These are phyloP conservation scores for Petrolisthes manimaculis DNA, from an alignment of 2,888 invertebrate species.

Conservation along the genomic window DNA sequence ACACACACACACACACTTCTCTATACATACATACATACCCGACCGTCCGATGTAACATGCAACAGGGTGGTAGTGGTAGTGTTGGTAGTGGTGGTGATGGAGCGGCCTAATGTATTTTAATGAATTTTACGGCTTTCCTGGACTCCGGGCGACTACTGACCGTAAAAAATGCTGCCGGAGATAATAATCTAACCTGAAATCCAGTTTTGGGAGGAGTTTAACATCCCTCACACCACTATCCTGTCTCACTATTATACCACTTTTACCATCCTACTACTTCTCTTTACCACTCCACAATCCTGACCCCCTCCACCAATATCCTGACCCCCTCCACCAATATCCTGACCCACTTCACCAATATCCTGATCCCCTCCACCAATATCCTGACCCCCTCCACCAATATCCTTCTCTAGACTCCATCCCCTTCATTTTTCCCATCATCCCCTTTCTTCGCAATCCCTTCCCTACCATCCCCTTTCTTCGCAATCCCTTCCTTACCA, in stretches of 20 bases:
- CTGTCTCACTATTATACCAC: not conserved
- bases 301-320: not conserved
- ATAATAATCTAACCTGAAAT: slow-evolving; percentile 51
- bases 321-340: not conserved
- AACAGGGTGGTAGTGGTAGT: too few species aligned
- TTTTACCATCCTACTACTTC: slow-evolving; percentile 24
- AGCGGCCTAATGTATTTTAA: slow-evolving; percentile 47
- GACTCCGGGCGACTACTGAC: slow-evolving; percentile 35
- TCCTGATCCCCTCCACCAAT: not conserved
- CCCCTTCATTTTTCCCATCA: too few species aligned
- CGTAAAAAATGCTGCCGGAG: slow-evolving; percentile 46
- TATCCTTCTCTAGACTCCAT: not conserved
- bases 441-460: too few species aligned
- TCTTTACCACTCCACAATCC: not conserved
- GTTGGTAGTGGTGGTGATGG: not conserved
- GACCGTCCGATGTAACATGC: too few species aligned
- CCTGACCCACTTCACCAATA: not conserved
- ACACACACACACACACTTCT: too few species aligned
- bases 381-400: not conserved
- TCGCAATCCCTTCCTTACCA: too few species aligned
- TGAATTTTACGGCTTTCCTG: slow-evolving; percentile 36
- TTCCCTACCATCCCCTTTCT: too few species aligned
- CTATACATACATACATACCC: not conserved
- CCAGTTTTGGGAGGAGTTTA: slow-evolving; percentile 54
- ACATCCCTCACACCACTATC: slow-evolving; percentile 27